Conservation (phyloP, 1,140 invertebrate genomes). For the Formica selysi region DNA sequence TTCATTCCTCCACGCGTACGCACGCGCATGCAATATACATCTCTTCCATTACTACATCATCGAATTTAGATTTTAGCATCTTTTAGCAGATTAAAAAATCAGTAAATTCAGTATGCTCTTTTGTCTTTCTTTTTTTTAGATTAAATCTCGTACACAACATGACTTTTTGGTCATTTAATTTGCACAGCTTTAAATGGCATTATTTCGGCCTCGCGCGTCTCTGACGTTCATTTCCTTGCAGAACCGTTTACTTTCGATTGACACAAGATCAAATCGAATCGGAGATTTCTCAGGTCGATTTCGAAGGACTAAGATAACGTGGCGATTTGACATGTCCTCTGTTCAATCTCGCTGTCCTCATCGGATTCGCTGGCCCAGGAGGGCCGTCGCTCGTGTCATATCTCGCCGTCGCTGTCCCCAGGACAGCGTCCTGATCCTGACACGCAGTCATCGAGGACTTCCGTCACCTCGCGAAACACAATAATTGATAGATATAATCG, state of each 20-base stretch:
- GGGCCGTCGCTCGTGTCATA: conserved; percentile 82
- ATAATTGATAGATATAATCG: neutral
- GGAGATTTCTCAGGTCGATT: neutral
- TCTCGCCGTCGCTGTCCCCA: conserved; percentile 78
- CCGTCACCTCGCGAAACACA: conserved; percentile 75
- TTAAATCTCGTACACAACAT: neutral
- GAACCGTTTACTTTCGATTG: neutral
- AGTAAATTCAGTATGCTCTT: neutral
- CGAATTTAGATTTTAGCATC: neutral
- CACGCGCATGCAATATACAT: neutral
- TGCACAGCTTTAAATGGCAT: conserved; percentile 9
- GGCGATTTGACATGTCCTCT: conserved; percentile 81
- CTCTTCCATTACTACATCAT: neutral
- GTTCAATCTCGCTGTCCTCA: conserved; percentile 81
- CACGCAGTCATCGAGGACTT: conserved; percentile 80
- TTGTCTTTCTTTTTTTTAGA: neutral
- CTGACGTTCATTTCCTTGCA: neutral
- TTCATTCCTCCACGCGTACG: neutral
- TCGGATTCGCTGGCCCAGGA: conserved; percentile 82
- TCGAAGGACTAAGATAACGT: conserved; percentile 77
- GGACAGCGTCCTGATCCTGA: conserved; percentile 74
- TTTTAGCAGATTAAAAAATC: conserved; percentile 12
- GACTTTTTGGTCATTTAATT: neutral
- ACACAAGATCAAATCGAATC: neutral
- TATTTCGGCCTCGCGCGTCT: neutral